Base-by-base conservation (phyloP, 2,888 invertebrate species). In the Heliconius hortense region DNA sequence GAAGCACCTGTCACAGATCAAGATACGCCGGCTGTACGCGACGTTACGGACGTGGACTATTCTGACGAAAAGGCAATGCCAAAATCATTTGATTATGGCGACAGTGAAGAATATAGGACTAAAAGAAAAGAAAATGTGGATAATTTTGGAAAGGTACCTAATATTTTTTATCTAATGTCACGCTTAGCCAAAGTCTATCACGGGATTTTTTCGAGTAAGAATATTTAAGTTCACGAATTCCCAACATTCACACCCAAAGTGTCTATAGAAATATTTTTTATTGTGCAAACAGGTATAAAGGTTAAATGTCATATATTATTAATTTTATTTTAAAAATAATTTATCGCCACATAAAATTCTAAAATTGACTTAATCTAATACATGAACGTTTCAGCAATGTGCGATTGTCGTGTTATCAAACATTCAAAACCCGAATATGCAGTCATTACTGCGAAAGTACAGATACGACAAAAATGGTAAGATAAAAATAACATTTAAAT, bases 391-490 rank as follows among this genome's bases (percentile, higher is more conserved):
- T 53, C 89, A 93, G 93, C 89, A 89, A 24, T 93, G 93, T 81
- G 86, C 91, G 11, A 84, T 93, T 70, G 85, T 93, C 70, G 88
- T 93, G 43, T 81, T 92, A 67, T 93, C 93, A 39, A 91, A 89
- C 77, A 82, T 86, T 70, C 91, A 91, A 82, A 89, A 87, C 75
- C 87, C 92, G 21, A 86, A 79, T 70, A 87, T 89, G 86, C 91
- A 92, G 81, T 89, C 93, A 18, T 82, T 93, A 39, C 79, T 93
- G 77, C 88, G 93, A 78, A 93, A 88, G 82, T 93, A 94, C 77
- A 87, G 90, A 88, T 94, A 93, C 78, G 88, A 93, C 78, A 85
- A 89, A 76, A 89, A 90, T 64, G 93, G 93, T 85, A 71, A 82
- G 78, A 66, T 26, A 26, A 28, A 69, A 68, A 64, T 66, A n/a